Conservation (phyloP, 1,140 invertebrate species). For the Ceratina japonica region DNA sequence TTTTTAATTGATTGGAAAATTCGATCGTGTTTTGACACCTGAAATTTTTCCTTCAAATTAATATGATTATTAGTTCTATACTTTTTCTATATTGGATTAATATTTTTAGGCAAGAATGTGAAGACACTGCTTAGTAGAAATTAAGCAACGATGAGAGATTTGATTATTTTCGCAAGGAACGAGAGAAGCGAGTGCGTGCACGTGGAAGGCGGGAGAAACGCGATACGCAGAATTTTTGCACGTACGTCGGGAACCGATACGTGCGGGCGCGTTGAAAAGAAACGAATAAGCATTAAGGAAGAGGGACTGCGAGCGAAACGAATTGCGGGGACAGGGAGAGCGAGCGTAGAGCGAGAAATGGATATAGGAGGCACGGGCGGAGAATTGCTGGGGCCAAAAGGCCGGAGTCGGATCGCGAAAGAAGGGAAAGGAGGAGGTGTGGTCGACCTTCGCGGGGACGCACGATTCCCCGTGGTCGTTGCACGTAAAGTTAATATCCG, state of each 20-base stretch:
- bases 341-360: slow-evolving; percentile 42
- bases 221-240: not conserved
- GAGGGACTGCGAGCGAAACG: slow-evolving; percentile 1
- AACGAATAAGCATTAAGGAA: slow-evolving; percentile 1
- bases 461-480: slow-evolving; percentile 12
- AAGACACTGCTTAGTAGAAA: no score
- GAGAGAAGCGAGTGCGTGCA: not conserved
- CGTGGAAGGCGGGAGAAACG: slow-evolving; percentile 14
- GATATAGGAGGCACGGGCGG: slow-evolving; percentile 44
- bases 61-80: no score
- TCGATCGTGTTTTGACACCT: no score
- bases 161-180: not conserved
- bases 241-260: no score
- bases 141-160: no score
- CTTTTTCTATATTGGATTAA: no score
- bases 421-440: slow-evolving; percentile 58
- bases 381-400: slow-evolving; percentile 1
- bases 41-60: no score
- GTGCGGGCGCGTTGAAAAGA: no score
- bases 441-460: slow-evolving; percentile 73
- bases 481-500: slow-evolving; percentile 28
- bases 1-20: no score
- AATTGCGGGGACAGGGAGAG: slow-evolving; percentile 10
- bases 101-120: no score
- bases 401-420: slow-evolving; percentile 51